These are phyloP conservation scores for Strix aluco DNA, from an alignment of 2,113 vertebrate species.

Conservation along the genomic window DNA sequence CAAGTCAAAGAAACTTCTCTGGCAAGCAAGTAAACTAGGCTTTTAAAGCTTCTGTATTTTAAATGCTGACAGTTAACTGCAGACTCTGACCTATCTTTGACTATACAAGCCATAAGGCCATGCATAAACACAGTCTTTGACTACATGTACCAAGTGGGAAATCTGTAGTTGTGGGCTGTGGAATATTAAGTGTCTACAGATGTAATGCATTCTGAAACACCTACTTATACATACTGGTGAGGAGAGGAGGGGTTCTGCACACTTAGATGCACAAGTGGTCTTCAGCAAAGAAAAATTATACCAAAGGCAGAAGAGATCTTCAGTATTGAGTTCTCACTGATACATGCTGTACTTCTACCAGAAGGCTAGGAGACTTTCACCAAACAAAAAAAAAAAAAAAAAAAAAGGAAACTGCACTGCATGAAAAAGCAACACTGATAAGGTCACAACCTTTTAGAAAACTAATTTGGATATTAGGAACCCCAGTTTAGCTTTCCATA, in stretches of 20 bases:
- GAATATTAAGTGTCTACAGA: not conserved
- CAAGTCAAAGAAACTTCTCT: not conserved
- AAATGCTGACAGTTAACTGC: not conserved
- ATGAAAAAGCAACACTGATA: not conserved
- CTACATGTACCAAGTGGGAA: not conserved
- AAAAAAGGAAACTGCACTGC: not conserved
- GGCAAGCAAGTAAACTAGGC: not conserved
- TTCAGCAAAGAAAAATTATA: not conserved
- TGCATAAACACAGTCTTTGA: not conserved
- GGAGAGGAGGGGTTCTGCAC: not conserved
- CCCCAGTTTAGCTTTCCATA: rapidly evolving
- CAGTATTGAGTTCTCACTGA: not conserved
- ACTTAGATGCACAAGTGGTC: not conserved
- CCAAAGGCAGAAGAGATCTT: not conserved
- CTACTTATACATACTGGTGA: not conserved
- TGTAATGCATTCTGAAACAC: not conserved
- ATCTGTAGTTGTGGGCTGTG: not conserved
- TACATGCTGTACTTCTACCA: not conserved
- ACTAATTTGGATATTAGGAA: rapidly evolving
- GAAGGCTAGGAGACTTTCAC: not conserved
- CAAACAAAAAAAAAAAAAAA: too few species aligned
- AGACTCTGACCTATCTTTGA: not conserved
- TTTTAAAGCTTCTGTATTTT: not conserved
- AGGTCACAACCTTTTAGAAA: not conserved
- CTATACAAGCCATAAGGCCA: not conserved